A percentile compares a stretch with the other conserved stretches of the same genome.
Conservation (phyloP, 2,888 invertebrate species). For the Sinohyriopsis cumingii region DNA sequence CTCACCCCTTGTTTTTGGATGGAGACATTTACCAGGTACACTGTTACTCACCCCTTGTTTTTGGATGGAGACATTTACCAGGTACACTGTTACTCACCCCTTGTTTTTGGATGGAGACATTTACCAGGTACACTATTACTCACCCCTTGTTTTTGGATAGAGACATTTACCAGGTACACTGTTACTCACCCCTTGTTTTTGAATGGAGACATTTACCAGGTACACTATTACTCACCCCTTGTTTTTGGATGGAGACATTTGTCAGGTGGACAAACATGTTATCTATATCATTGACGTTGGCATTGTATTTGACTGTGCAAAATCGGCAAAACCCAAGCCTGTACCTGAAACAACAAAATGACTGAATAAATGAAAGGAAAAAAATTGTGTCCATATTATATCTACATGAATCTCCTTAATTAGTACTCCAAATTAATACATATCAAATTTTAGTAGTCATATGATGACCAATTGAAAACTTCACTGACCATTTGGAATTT, state of each 20-base stretch:
- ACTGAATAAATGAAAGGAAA: not conserved
- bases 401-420: not conserved
- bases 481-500: too few species aligned
- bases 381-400: not conserved
- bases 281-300: constrained; percentile 71
- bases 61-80: too few species aligned
- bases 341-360: constrained; percentile 76
- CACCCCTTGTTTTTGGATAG: too few species aligned
- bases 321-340: constrained; percentile 92
- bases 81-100: too few species aligned
- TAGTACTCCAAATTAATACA: not conserved
- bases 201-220: constrained; percentile 83
- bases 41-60: too few species aligned
- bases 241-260: constrained; percentile 98
- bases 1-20: too few species aligned
- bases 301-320: constrained; percentile 91
- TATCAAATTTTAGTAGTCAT: too few species aligned
- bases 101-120: too few species aligned
- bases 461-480: too few species aligned
- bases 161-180: too few species aligned
- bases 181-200: constrained; percentile 76
- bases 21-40: too few species aligned
- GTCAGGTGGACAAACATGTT: constrained; percentile 90
- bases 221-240: constrained; percentile 80
- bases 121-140: too few species aligned